phyloP scores from a whole-genome alignment of 2,797 vertebrate species.

The Hemitrygon akajei region DNA sequence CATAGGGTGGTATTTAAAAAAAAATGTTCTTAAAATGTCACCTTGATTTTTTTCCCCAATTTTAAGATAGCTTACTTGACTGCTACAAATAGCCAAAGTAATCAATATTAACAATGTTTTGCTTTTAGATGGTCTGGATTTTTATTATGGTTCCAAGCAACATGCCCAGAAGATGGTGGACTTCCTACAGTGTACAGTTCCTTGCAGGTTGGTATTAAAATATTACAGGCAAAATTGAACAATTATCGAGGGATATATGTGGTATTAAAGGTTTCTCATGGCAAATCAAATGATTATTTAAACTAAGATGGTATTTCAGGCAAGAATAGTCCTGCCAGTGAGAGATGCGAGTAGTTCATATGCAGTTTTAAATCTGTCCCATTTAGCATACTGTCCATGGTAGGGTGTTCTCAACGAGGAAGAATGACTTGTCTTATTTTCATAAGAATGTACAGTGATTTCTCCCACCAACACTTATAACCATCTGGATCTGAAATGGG shows the following conservation, averaged over 20 bases:
- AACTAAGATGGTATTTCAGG: not conserved
- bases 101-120: not conserved
- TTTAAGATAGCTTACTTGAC: not conserved
- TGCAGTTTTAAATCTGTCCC: too few species aligned
- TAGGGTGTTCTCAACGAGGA: too few species aligned
- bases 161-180: conserved; percentile 95
- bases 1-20: too few species aligned
- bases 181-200: conserved; percentile 88
- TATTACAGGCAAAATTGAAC: not conserved
- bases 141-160: conserved; percentile 89
- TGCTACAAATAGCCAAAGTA: not conserved
- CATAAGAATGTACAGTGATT: too few species aligned
- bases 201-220: conserved; percentile 69
- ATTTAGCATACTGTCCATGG: too few species aligned
- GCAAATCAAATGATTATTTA: not conserved
- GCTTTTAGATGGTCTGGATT: conserved; percentile 85
- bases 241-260: not conserved
- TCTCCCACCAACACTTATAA: too few species aligned
- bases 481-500: too few species aligned
- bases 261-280: not conserved
- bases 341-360: too few species aligned
- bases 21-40: too few species aligned
- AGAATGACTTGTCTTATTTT: too few species aligned
- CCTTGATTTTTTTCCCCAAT: not conserved
- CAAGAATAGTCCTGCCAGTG: not conserved